These are phyloP conservation scores for Aphidoletes aphidimyza DNA, from an alignment of 2,888 invertebrate genomes.

Conservation along the genomic window DNA sequence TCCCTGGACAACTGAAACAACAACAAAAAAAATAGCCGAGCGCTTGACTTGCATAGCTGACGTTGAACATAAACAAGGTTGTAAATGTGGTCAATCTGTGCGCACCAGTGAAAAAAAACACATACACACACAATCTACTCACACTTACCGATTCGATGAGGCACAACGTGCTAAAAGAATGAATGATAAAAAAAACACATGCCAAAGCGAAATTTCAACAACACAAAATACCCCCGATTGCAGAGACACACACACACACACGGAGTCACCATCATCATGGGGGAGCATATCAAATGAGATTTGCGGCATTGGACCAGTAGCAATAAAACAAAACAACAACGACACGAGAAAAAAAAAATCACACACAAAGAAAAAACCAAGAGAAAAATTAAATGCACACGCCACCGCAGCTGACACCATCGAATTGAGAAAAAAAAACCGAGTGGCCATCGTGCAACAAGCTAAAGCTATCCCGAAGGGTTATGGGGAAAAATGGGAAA, in stretches of 20 bases:
- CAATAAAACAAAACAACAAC: constrained; percentile 47
- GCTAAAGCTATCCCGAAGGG: no score
- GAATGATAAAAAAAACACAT: background rate
- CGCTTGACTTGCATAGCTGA: no score
- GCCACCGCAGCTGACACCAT: constrained; percentile 42
- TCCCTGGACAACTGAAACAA: no score
- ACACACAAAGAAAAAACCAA: constrained; percentile 48
- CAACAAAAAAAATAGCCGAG: no score
- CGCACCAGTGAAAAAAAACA: background rate
- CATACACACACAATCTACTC: background rate
- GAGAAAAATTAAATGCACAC: constrained; percentile 49
- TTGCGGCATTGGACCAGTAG: constrained; percentile 40
- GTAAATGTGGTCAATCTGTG: constrained; percentile 49
- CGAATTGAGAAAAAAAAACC: no score
- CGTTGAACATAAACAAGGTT: constrained; percentile 35
- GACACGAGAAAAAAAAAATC: background rate
- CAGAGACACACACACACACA: no score
- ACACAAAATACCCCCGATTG: no score
- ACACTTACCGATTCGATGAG: background rate
- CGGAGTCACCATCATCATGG: background rate
- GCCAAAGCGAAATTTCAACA: constrained; percentile 14
- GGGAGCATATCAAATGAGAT: constrained; percentile 46
- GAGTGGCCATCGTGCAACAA: constrained; percentile 28
- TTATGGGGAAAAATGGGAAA: no score
- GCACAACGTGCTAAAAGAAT: background rate